Percentiles rank a stretch among this genome's conserved stretches.
Conservation (phyloP, 1,140 invertebrate genomes). For the Drosophila hydei region DNA sequence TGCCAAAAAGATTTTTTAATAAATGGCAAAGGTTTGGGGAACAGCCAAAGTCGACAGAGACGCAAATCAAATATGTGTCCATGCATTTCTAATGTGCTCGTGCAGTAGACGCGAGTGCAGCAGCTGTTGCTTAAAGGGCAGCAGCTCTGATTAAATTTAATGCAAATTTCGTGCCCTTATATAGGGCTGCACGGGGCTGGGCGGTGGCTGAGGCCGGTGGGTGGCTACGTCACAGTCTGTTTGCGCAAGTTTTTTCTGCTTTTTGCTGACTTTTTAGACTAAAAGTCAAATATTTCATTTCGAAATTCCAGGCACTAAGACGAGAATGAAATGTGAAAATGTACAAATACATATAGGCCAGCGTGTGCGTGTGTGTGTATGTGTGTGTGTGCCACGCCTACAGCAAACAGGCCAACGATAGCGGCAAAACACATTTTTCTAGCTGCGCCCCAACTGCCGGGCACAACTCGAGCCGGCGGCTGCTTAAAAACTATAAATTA, state of each 20-base stretch:
- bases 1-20: constrained; percentile 47
- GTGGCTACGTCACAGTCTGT: constrained; percentile 65
- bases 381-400: constrained; percentile 36
- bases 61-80: constrained; percentile 22
- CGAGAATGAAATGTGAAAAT: constrained; percentile 79
- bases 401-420: constrained; percentile 43
- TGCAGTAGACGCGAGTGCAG: constrained; percentile 17
- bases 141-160: constrained; percentile 40
- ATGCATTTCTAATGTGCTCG: constrained; percentile 21
- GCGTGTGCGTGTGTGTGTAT: constrained; percentile 8
- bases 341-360: constrained; percentile 41
- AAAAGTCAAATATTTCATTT: constrained; percentile 81
- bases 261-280: constrained; percentile 76
- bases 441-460: constrained; percentile 8
- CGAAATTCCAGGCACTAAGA: constrained; percentile 76
- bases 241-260: constrained; percentile 56
- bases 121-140: constrained; percentile 38
- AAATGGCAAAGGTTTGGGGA: constrained; percentile 13
- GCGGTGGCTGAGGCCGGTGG: no score
- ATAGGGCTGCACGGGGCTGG: no score
- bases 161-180: constrained; percentile 55
- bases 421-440: constrained; percentile 66
- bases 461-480: constrained; percentile 48
- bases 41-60: background rate
- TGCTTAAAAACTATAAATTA: constrained; percentile 82